These are phyloP conservation scores for Gymnothorax javanicus DNA, from an alignment of 2,797 vertebrate genomes.

Conservation along the genomic window DNA sequence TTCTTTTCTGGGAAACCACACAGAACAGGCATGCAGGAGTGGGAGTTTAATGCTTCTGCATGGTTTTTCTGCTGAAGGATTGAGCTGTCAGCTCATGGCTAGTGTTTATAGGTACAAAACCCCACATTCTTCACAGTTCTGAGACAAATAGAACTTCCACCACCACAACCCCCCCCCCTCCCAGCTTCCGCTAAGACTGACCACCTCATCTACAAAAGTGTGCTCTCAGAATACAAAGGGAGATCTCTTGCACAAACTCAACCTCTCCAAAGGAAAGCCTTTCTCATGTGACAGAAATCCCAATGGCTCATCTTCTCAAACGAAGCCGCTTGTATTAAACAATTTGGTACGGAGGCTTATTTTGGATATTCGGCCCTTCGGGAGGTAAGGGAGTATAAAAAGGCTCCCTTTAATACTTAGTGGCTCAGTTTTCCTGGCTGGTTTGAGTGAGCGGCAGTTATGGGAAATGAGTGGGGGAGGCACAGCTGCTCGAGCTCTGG, in stretches of 20 bases:
- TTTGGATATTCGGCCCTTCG: neutral
- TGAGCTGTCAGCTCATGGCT: neutral
- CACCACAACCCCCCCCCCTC: neutral
- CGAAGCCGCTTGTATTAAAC: neutral
- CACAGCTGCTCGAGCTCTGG: neutral
- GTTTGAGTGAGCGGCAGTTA: neutral
- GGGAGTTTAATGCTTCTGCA: neutral
- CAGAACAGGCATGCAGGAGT: neutral
- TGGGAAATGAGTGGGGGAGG: neutral
- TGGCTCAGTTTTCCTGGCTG: neutral
- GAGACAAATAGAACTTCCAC: neutral
- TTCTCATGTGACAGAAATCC: neutral
- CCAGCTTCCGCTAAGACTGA: no score
- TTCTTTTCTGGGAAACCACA: neutral
- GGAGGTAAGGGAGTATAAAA: neutral
- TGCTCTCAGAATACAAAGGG: neutral
- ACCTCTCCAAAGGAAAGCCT: slow-evolving; percentile 7
- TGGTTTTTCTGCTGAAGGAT: neutral
- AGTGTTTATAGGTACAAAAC: neutral
- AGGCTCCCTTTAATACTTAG: neutral
- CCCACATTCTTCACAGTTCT: neutral
- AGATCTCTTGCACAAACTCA: neutral
- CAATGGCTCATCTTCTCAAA: neutral
- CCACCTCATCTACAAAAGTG: neutral
- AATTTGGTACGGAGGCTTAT: neutral